Percentiles rank a stretch among this genome's conserved stretches.
phyloP scores from a whole-genome alignment of 2,113 vertebrate genomes.

The Cyphomyrus plagiostoma region DNA sequence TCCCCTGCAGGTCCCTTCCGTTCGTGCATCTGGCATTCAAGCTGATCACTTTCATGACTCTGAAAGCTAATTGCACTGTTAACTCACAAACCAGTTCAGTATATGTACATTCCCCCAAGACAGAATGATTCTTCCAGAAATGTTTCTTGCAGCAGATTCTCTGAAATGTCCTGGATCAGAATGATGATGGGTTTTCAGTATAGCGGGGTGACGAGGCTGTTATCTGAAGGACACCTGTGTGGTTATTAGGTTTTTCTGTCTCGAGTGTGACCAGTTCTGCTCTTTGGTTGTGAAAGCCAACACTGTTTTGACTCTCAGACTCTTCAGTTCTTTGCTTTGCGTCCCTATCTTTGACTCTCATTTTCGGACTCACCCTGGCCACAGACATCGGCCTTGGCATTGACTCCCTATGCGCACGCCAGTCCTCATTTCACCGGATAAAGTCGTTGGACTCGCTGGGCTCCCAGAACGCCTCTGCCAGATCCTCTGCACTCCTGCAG shows the following conservation, averaged over 20 bases:
- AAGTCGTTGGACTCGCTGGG: constrained; percentile 92
- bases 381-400: constrained; percentile 70
- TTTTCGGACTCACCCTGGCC: neutral
- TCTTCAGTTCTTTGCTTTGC: neutral
- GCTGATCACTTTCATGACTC: neutral
- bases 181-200: neutral
- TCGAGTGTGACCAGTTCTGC: neutral
- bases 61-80: neutral
- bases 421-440: constrained; percentile 74
- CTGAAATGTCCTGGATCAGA: neutral
- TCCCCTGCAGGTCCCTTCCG: neutral
- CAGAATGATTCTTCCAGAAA: neutral
- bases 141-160: neutral
- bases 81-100: neutral
- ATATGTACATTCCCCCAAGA: neutral
- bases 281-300: neutral
- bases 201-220: neutral
- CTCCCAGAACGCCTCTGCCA: constrained; percentile 69
- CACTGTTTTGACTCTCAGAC: neutral
- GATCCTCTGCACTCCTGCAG: constrained; percentile 81
- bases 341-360: neutral
- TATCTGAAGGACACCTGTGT: neutral
- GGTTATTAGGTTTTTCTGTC: neutral
- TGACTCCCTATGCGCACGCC: constrained; percentile 72
- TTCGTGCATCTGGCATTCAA: neutral